Evolutionary conservation across 2,888 invertebrate species (phyloP).

Genomic region (Drosophila phalerata): DNA sequence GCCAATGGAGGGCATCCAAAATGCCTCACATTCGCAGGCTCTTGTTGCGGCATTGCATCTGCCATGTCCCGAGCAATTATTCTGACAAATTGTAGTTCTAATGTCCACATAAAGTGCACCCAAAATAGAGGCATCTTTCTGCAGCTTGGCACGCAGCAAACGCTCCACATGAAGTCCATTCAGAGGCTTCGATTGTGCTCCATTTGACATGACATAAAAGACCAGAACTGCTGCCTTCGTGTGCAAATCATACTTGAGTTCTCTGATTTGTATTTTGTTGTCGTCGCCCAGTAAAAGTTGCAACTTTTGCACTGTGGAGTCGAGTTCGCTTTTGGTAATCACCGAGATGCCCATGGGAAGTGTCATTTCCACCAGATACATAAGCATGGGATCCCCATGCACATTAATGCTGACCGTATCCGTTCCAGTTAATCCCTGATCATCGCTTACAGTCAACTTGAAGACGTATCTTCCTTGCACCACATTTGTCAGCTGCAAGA

Average conservation of each 20-base stretch:
- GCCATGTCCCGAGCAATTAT: slow-evolving; percentile 97
- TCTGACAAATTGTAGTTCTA: slow-evolving; percentile 95
- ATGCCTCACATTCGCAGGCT: slow-evolving; percentile 95
- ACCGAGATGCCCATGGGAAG: slow-evolving; percentile 90
- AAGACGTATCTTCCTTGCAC: slow-evolving; percentile 95
- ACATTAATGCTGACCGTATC: slow-evolving; percentile 95
- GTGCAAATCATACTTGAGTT: slow-evolving; percentile 87
- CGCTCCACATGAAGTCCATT: slow-evolving; percentile 89
- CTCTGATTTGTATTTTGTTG: slow-evolving; percentile 88
- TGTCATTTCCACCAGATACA: slow-evolving; percentile 93
- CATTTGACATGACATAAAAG: slow-evolving; percentile 88
- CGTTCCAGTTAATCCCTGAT: slow-evolving; percentile 93
- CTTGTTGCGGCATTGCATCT: slow-evolving; percentile 93
- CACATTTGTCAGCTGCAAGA: slow-evolving; percentile 90
- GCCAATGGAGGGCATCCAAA: slow-evolving; percentile 97
- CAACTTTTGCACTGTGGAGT: slow-evolving; percentile 90
- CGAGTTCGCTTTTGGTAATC: slow-evolving; percentile 88
- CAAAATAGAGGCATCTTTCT: slow-evolving; percentile 90
- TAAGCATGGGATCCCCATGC: slow-evolving; percentile 90
- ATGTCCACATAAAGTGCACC: slow-evolving; percentile 90
- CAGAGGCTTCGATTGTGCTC: slow-evolving; percentile 84
- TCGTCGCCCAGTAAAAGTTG: slow-evolving; percentile 92
- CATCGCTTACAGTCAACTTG: slow-evolving; percentile 95
- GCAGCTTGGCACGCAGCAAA: slow-evolving; percentile 89
- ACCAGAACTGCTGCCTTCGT: slow-evolving; percentile 89